phyloP scores from a whole-genome alignment of 2,888 invertebrate species.

The Palloptera scutellata region DNA sequence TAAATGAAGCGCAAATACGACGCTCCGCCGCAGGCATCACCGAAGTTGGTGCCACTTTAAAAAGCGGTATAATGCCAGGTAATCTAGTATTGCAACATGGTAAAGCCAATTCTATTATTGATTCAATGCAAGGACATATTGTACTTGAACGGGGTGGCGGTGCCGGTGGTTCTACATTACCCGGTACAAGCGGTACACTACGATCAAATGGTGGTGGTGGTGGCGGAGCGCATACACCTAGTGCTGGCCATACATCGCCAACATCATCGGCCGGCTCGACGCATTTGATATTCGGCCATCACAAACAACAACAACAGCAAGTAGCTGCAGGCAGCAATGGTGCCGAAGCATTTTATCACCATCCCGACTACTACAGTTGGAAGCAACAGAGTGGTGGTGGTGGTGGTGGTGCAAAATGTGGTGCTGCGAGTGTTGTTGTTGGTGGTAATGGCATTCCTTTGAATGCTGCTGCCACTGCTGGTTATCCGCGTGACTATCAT shows the following conservation, averaged over 20 bases:
- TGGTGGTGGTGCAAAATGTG: slow-evolving; percentile 24
- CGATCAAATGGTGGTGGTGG: slow-evolving; percentile 47
- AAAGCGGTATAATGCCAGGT: slow-evolving; percentile 54
- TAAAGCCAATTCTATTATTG: slow-evolving; percentile 42
- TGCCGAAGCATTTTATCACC: slow-evolving; percentile 53
- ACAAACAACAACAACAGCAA: slow-evolving; percentile 48
- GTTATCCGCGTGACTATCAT: slow-evolving; percentile 36
- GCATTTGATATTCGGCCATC: slow-evolving; percentile 59
- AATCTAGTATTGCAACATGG: slow-evolving; percentile 48
- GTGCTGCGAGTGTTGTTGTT: slow-evolving; percentile 22
- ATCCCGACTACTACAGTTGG: slow-evolving; percentile 58
- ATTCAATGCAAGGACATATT: slow-evolving; percentile 46
- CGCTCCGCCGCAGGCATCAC: slow-evolving; percentile 28
- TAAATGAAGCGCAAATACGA: slow-evolving; percentile 48
- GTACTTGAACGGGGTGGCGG: slow-evolving; percentile 50
- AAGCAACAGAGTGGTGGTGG: slow-evolving; percentile 44
- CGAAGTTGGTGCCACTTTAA: slow-evolving; percentile 35
- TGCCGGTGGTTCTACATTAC: slow-evolving; percentile 4
- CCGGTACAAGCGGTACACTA: slow-evolving; percentile 42
- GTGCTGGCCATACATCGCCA: slow-evolving; percentile 60
- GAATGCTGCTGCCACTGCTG: slow-evolving; percentile 37
- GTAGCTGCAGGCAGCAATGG: slow-evolving; percentile 38
- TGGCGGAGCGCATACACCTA: slow-evolving; percentile 46
- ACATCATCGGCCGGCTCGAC: slow-evolving; percentile 62
- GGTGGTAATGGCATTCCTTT: slow-evolving; percentile 22